Conservation (phyloP, 2,888 invertebrate genomes). For the Lymantria dispar region DNA sequence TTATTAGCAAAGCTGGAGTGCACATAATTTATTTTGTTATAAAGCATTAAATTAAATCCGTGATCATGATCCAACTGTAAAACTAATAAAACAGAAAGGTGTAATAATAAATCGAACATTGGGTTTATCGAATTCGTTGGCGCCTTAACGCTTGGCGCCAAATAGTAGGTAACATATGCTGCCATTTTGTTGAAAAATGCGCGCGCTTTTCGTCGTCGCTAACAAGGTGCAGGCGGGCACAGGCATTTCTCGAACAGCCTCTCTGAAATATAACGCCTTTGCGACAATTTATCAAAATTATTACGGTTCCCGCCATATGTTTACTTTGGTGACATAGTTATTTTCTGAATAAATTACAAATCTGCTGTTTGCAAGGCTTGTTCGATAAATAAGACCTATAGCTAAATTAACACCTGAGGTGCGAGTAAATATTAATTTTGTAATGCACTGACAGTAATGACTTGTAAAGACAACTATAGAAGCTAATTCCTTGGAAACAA, state of each 20-base stretch:
- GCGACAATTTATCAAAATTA: slow-evolving; percentile 48
- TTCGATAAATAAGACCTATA: slow-evolving; percentile 53
- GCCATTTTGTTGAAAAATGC: slow-evolving; percentile 59
- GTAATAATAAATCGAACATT: slow-evolving; percentile 44
- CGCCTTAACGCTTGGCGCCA: slow-evolving; percentile 44
- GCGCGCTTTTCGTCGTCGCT: slow-evolving; percentile 34
- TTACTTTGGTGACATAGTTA: slow-evolving; percentile 47
- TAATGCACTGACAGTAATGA: slow-evolving; percentile 48
- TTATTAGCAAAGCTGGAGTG: slow-evolving; percentile 32
- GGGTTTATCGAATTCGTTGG: slow-evolving; percentile 50
- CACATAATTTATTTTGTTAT: slow-evolving; percentile 46
- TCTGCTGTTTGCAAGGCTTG: slow-evolving; percentile 45
- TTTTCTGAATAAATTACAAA: slow-evolving; percentile 40
- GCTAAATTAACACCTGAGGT: slow-evolving; percentile 58
- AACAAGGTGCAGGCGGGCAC: slow-evolving; percentile 44
- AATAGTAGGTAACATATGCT: slow-evolving; percentile 16
- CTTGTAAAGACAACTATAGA: background rate
- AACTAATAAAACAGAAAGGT: slow-evolving; percentile 41
- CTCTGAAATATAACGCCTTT: slow-evolving; percentile 50
- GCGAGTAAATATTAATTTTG: slow-evolving; percentile 52
- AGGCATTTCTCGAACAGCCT: slow-evolving; percentile 24
- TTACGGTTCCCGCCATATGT: slow-evolving; percentile 39
- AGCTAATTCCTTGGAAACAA: background rate
- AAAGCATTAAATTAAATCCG: slow-evolving; percentile 37
- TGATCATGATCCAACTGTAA: background rate